These are phyloP conservation scores for Euplexia lucipara DNA, from an alignment of 2,888 invertebrate species.

Conservation along the genomic window DNA sequence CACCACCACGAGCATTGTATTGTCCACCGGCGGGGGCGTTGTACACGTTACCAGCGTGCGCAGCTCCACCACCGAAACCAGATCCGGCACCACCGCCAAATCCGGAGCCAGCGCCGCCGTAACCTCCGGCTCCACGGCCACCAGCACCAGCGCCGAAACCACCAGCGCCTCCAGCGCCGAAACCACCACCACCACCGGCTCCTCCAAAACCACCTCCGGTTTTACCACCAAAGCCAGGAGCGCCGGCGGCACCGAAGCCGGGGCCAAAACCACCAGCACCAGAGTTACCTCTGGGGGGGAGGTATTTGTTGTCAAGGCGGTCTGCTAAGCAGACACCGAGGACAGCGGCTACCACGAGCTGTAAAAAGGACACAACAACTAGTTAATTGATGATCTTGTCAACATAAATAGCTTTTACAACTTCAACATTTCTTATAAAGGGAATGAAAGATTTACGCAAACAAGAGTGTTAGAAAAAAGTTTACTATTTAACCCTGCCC, in stretches of 20 bases:
- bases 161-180: slow-evolving; percentile 65
- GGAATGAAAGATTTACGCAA: slow-evolving; percentile 27
- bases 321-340: slow-evolving; percentile 86
- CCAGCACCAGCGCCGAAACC: slow-evolving; percentile 63
- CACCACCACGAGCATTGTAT: slow-evolving; percentile 67
- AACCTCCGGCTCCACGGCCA: slow-evolving; percentile 52
- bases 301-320: slow-evolving; percentile 88
- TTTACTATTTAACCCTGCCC: slow-evolving; percentile 51
- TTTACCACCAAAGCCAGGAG: slow-evolving; percentile 60
- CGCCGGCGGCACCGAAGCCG: slow-evolving; percentile 69
- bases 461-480: slow-evolving; percentile 5
- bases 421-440: not conserved
- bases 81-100: slow-evolving; percentile 65
- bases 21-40: slow-evolving; percentile 58
- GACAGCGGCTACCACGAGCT: slow-evolving; percentile 86
- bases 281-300: slow-evolving; percentile 86
- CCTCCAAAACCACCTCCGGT: slow-evolving; percentile 62
- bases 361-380: slow-evolving; percentile 56
- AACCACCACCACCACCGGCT: slow-evolving; percentile 82
- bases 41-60: slow-evolving; percentile 62
- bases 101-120: slow-evolving; percentile 77
- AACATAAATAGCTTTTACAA: not conserved
- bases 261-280: slow-evolving; percentile 85
- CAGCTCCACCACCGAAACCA: slow-evolving; percentile 62
- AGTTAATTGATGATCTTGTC: not conserved